Evolutionary conservation across 2,888 invertebrate genomes (phyloP), one percentile per base, ranked within the genome.

Genomic region (Nomada lathburiana): DNA sequence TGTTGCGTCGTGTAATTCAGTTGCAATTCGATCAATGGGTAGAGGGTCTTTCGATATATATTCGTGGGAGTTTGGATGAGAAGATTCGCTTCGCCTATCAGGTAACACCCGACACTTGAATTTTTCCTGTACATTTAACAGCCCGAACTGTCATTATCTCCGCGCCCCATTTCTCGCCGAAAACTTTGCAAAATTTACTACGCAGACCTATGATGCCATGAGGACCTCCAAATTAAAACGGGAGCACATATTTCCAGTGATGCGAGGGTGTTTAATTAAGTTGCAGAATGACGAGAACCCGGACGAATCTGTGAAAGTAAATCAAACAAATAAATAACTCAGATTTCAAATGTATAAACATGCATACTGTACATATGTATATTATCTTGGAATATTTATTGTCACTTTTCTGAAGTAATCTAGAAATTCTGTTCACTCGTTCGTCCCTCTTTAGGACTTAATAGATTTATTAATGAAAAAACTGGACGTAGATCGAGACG

Each of bases 401-500:
- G 9, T 23, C 16, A 50, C 2, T 50, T 18, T 18, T 50, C 16
- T 50, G 18, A 18, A 5, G 1, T 5, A 7, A 29, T 29, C 29
- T 29, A 5, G 0, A 5, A 29, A 29, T 29, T 29, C 47, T 47
- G 13, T 11, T 9, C 13, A 47, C 0, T 47, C 47, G 11, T 47
- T 47, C 23, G 16, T 57, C 23, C 1, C 3, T 50, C 36, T 9
- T 2, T 73, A 95, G 93, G 96, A 96, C 86, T 91, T 96, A 84
- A 95, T 96, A 76, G 95, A 95, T 72, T 90, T 95, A 69, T 94
- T 95, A 36, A 89, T 96, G 63, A 95, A 95, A 87, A 95, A 95
- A 91, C 90, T 96, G 91, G 96, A 96, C 87, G 89, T 93, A 44
- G 96, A 96, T 88, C 94, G 95, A 69, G 96, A 96, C 90, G 95